phyloP scores from a whole-genome alignment of 2,113 vertebrate species.

The Oriolus oriolus region DNA sequence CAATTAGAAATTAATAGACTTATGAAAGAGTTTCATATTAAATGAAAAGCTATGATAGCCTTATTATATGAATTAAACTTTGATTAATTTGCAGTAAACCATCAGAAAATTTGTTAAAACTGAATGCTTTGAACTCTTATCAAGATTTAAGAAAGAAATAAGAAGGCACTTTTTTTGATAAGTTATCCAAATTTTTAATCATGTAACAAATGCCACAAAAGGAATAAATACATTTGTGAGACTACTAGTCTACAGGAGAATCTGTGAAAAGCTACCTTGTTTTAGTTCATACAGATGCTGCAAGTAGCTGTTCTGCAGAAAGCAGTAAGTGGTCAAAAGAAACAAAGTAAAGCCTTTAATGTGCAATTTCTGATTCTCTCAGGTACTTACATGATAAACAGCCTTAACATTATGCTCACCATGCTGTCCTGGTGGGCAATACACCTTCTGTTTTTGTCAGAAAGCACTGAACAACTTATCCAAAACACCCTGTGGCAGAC shows the following conservation, averaged over 20 bases:
- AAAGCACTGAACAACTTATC: background rate
- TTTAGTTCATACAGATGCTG: background rate
- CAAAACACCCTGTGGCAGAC: background rate
- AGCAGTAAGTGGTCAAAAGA: background rate
- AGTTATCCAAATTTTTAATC: background rate
- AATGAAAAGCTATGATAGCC: background rate
- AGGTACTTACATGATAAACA: background rate
- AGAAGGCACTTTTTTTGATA: background rate
- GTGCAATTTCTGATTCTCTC: background rate
- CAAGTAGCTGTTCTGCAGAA: background rate
- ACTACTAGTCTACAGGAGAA: background rate
- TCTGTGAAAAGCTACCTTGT: background rate
- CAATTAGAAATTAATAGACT: background rate
- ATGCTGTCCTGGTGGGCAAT: background rate
- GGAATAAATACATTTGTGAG: background rate
- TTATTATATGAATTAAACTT: background rate
- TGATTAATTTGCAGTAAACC: background rate
- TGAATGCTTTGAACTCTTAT: background rate
- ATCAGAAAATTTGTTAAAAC: background rate
- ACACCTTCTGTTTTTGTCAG: background rate
- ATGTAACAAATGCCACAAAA: background rate
- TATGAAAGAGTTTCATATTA: background rate
- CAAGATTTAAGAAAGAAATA: background rate
- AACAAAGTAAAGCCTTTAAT: background rate
- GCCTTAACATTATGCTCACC: background rate